Evolutionary conservation across 2,888 invertebrate species (phyloP), one percentile per base, ranked within the genome.

Genomic region (Watsonalla binaria): DNA sequence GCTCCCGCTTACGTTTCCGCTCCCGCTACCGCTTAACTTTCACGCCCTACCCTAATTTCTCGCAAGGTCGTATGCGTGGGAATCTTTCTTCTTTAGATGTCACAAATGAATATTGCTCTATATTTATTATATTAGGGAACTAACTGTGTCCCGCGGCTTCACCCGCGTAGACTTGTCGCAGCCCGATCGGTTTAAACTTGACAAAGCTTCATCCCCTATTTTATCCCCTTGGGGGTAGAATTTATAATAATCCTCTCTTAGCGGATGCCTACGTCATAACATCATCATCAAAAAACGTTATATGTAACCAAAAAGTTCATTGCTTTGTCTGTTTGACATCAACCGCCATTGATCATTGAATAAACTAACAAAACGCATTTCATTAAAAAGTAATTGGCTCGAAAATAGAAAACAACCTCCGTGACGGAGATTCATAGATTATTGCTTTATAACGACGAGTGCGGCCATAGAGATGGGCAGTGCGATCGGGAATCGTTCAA

Each of bases 1-100:
- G 37, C 37, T 6, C 37, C 8, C 37, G 37, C 37, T 7, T 6
- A 46, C 63, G 62, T 60, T 54, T 0, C 13, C 56, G 64, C 61
- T 54, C n/a, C 49, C 63, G 64, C 60, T 52, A 35, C 47, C 55
- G 53, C 59, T 45, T 46, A n/a, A 9, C 0, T 52, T 13, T 14
- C 54, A 33, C 53, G 50, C 24, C 51, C 42, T 8, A 24, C 45
- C 54, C 49, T 47, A 49, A 57, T 51, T 47, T 52, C 39, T 52
- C 45, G 62, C 77, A 74, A 74, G 76, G 77, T 60, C 71, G 65
- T 54, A 57, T 54, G 70, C 78, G 76, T 78, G 78, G 74, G 78
- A 78, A 78, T 11, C 11, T 59, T 55, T 62, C 61, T 60, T 64
- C 59, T 67, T 55, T 54, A 52, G 53, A 51, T 47, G 49, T 52